Percentiles rank a stretch among this genome's conserved stretches.
Conservation (phyloP, 2,113 vertebrate genomes). For the Accipiter virgatus region DNA sequence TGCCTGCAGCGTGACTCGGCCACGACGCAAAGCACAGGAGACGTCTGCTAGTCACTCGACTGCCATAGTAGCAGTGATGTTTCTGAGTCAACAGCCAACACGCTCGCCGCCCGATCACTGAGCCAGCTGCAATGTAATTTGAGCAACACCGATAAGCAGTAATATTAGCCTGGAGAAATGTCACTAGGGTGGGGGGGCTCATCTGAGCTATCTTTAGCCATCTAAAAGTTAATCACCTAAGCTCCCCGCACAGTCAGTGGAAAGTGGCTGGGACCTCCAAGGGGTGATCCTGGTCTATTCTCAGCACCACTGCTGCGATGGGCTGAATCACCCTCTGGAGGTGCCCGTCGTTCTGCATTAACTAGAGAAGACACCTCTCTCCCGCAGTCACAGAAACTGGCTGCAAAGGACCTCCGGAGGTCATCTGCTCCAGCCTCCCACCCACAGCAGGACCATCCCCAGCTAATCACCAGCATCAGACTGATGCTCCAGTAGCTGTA, state of each 20-base stretch:
- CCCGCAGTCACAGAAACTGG: not conserved
- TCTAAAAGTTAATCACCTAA: not conserved
- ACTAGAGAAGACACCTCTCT: not conserved
- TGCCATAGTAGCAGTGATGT: slow-evolving; percentile 20
- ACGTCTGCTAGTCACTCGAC: not conserved
- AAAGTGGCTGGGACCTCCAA: slow-evolving; percentile 24
- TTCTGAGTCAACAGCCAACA: slow-evolving; percentile 14
- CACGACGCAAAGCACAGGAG: not conserved
- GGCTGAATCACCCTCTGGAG: not conserved
- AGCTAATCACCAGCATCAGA: not conserved
- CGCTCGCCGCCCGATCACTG: not conserved
- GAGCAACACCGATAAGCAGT: not conserved
- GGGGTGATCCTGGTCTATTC: slow-evolving; percentile 51
- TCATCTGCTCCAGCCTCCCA: not conserved
- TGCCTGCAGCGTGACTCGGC: not conserved
- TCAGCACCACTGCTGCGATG: not conserved
- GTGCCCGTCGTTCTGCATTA: not conserved
- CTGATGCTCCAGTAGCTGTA: not conserved
- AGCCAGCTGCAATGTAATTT: slow-evolving; percentile 35
- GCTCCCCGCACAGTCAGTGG: not conserved
- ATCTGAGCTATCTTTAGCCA: slow-evolving; percentile 30
- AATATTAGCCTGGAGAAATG: not conserved
- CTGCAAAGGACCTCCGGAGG: not conserved
- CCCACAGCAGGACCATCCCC: not conserved
- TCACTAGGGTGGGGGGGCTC: not conserved